A percentile compares a stretch with the other conserved stretches of the same genome.
phyloP scores from a whole-genome alignment of 2,797 vertebrate genomes.

The Champsocephalus gunnari region DNA sequence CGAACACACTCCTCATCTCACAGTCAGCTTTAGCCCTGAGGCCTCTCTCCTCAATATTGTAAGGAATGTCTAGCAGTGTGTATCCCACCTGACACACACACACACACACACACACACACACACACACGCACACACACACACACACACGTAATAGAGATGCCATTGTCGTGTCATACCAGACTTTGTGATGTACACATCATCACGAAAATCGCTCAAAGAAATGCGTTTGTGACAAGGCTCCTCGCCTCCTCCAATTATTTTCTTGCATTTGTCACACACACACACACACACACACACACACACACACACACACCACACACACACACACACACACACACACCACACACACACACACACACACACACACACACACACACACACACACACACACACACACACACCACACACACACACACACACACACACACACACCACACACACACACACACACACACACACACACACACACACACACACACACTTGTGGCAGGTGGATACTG shows the following conservation, averaged over 20 bases:
- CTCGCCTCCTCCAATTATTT: conserved; percentile 26
- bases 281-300: background rate
- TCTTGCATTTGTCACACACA: background rate
- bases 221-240: conserved; percentile 32
- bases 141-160: conserved; percentile 35
- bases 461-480: conserved; percentile 1
- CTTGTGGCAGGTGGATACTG: conserved; percentile 57
- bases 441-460: background rate
- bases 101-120: conserved; percentile 10
- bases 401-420: conserved; percentile 4
- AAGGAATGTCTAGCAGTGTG: conserved; percentile 64
- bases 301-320: conserved; percentile 10
- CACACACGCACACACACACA: background rate
- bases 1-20: conserved; percentile 24
- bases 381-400: background rate
- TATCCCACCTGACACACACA: conserved; percentile 49
- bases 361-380: conserved; percentile 9
- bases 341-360: background rate
- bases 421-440: too few relatives aligned
- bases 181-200: conserved; percentile 39
- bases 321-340: background rate
- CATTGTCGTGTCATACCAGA: conserved; percentile 34
- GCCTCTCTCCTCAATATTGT: conserved; percentile 61
- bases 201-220: conserved; percentile 24
- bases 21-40: conserved; percentile 39